Conservation (phyloP, 2,888 invertebrate genomes). For the Lymantria dispar region DNA sequence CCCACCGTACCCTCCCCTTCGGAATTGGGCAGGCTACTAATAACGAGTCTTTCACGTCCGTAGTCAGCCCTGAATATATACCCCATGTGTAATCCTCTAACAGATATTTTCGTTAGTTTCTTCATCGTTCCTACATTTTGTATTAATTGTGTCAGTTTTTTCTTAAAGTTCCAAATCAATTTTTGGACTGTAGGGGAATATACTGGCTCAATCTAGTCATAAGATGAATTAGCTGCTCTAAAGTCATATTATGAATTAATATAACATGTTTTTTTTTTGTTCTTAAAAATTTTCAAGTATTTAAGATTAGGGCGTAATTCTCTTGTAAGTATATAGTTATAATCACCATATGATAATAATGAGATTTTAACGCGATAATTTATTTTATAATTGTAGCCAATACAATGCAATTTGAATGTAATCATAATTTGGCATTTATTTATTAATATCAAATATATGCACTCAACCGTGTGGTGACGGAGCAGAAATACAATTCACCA, state of each 20-base stretch:
- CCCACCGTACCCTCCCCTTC: no score
- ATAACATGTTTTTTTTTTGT: conserved; percentile 49
- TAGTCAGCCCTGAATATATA: no score
- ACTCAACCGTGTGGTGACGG: conserved; percentile 13
- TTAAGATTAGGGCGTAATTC: conserved; percentile 57
- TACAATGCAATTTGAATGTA: conserved; percentile 58
- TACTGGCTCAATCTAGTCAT: conserved; percentile 83
- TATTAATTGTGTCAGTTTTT: conserved; percentile 74
- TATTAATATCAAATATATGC: conserved; percentile 50
- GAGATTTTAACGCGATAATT: conserved; percentile 55
- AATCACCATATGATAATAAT: conserved; percentile 52
- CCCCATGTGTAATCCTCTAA: conserved; percentile 27
- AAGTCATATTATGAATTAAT: conserved; percentile 59
- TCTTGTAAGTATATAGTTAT: conserved; percentile 44
- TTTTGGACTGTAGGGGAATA: conserved; percentile 62
- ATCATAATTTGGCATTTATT: conserved; percentile 67
- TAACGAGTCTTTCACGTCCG: no score
- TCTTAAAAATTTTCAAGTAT: conserved; percentile 66
- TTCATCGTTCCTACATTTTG: conserved; percentile 75
- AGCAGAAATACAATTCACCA: no score
- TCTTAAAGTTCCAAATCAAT: conserved; percentile 59
- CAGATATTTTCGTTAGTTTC: conserved; percentile 53
- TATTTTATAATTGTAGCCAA: conserved; percentile 52
- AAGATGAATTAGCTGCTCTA: conserved; percentile 78
- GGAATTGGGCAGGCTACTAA: no score